A percentile compares a stretch with the other conserved stretches of the same genome.
Conservation (phyloP, 2,797 vertebrate genomes). For the Sebastes kiyomatsui region DNA sequence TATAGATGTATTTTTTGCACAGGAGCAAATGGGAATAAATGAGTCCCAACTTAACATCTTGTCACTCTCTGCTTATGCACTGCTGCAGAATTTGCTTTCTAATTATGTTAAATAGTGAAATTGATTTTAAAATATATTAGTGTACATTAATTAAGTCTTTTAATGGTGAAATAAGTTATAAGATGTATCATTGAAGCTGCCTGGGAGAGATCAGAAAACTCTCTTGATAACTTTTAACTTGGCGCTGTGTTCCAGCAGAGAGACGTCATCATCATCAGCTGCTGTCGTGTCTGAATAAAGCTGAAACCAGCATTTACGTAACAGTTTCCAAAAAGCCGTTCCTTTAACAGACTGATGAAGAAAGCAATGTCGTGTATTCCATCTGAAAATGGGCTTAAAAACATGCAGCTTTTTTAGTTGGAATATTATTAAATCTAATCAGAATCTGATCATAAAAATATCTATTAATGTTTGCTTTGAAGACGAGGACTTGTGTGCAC, state of each 20-base stretch:
- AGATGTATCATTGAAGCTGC: neutral
- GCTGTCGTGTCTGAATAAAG: neutral
- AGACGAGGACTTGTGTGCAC: neutral
- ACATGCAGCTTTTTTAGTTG: neutral
- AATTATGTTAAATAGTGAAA: neutral
- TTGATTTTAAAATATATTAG: neutral
- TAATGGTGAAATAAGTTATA: too few species aligned
- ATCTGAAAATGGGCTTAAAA: neutral
- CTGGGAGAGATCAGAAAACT: neutral
- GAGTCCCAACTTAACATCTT: too few species aligned
- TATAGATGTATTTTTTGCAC: too few species aligned
- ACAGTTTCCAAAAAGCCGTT: neutral
- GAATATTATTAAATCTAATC: neutral
- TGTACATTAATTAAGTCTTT: neutral
- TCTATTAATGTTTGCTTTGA: neutral
- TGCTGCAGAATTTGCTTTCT: neutral
- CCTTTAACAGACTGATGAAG: neutral
- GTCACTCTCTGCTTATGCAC: accelerated
- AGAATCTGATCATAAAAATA: neutral
- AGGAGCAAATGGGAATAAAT: too few species aligned
- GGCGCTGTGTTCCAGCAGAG: neutral
- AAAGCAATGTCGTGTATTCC: neutral
- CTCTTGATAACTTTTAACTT: neutral
- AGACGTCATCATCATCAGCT: neutral
- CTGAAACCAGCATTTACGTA: neutral